Percentiles rank a stretch among this genome's conserved stretches.
Evolutionary conservation across 1,140 invertebrate genomes (phyloP).

Genomic region (Aleiodes sp.): DNA sequence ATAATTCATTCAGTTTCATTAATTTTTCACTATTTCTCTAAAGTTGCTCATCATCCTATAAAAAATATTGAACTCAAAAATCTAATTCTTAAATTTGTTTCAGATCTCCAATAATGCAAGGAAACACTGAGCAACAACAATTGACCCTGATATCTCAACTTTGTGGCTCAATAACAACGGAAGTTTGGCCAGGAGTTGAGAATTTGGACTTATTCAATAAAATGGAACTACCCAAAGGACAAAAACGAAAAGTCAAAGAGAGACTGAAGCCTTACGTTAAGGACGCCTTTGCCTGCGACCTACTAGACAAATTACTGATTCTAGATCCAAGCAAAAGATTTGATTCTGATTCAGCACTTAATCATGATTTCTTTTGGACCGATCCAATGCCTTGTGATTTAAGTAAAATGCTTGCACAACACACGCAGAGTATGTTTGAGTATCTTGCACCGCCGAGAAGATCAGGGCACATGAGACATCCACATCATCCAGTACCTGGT

Average conservation of each 20-base stretch:
- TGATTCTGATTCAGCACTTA: slow-evolving; percentile 92
- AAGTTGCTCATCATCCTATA: too few relatives aligned
- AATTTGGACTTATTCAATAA: slow-evolving; percentile 91
- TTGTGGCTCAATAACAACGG: slow-evolving; percentile 94
- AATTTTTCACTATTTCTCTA: too few relatives aligned
- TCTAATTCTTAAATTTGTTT: slow-evolving; percentile 4
- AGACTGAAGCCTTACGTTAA: slow-evolving; percentile 91
- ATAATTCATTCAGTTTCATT: too few relatives aligned
- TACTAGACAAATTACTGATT: slow-evolving; percentile 91
- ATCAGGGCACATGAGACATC: slow-evolving; percentile 76
- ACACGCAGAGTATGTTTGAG: slow-evolving; percentile 96
- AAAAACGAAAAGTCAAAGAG: slow-evolving; percentile 93
- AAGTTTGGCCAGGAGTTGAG: slow-evolving; percentile 96
- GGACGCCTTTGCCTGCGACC: slow-evolving; percentile 90
- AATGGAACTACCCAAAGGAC: slow-evolving; percentile 89
- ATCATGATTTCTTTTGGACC: slow-evolving; percentile 98
- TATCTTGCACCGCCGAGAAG: slow-evolving; percentile 87
- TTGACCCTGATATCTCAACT: slow-evolving; percentile 94
- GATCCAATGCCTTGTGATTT: slow-evolving; percentile 95
- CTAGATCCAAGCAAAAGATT: slow-evolving; percentile 91
- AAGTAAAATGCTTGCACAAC: slow-evolving; percentile 91
- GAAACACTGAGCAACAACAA: slow-evolving; percentile 96
- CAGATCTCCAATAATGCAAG: slow-evolving; percentile 84
- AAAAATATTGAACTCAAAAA: not conserved
- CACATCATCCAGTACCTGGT: slow-evolving; percentile 70